Base-by-base conservation (phyloP, 2,888 invertebrate genomes). In the Drosophila paucipuncta region DNA sequence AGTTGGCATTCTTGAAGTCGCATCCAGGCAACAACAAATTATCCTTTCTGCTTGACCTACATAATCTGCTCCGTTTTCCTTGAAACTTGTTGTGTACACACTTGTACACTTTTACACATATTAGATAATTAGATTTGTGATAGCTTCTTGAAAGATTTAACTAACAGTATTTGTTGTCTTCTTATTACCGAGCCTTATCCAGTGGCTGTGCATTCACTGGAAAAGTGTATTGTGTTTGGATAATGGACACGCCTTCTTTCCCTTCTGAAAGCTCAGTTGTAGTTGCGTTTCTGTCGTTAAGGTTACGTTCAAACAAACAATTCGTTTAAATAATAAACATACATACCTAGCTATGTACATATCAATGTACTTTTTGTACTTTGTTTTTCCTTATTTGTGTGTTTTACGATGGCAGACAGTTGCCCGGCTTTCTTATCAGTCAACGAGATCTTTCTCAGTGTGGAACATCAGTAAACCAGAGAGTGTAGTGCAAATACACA, bases 371-470 rank as follows among this genome's bases (percentile, higher is more conserved):
- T 22, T 43, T 43, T 33, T 13, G 31, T 53, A 57, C 37, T 18
- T 71, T 71, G 13, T 59, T 41, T 7, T 57, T 43, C 37, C 28
- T 58, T 16, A 35, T 47, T 47, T 63, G 50, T 66, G 41, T 58
- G 35, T 22, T 63, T 52, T 43, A 25, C 30, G 39, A 49, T 80
- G 66, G 25, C 47, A 62, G 54, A 62, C 66, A 62, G 39, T n/a
- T 39, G 61, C 7, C 71, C 62, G 70, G 55, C 33, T 13, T 49
- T 67, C 73, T 83, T 83, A 83, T 83, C 83, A 82, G 85, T 75
- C 80, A 80, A 64, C 55, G 55, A 72, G 83, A 83, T 83, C 80
- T 49, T 67, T 52, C 68, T 62, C 55, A 50, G 59, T 47, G 61
- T 58, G n/a, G 63, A 60, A 57, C 47, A 39, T 60, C 70, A 28